Evolutionary conservation across 2,113 vertebrate genomes (phyloP).

Genomic region (Odontophorus gujanensis): DNA sequence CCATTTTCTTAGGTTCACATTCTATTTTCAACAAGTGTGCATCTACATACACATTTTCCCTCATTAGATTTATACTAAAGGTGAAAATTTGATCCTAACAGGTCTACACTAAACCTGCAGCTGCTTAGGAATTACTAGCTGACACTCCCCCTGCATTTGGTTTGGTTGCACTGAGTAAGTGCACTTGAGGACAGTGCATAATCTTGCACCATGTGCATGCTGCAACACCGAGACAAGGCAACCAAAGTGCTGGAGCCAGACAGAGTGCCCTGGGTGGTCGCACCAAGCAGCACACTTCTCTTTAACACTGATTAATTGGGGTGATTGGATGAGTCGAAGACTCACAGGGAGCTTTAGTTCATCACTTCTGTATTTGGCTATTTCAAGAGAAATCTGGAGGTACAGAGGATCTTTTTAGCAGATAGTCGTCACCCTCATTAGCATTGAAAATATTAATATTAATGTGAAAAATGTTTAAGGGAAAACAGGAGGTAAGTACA

Average conservation of each 20-base stretch:
- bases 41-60: not conserved
- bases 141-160: not conserved
- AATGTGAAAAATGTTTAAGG: slow-evolving; percentile 9
- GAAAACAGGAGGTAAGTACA: not conserved
- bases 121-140: not conserved
- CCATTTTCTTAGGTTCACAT: not conserved
- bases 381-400: not conserved
- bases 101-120: not conserved
- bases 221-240: not conserved
- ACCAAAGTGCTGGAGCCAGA: not conserved
- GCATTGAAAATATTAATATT: slow-evolving; percentile 13
- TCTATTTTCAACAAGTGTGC: not conserved
- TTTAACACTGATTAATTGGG: not conserved
- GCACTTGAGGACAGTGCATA: slow-evolving; percentile 11
- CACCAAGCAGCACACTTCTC: not conserved
- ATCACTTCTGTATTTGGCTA: not conserved
- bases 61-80: not conserved
- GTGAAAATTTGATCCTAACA: slow-evolving; percentile 9
- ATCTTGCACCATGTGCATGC: not conserved
- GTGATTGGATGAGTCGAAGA: not conserved
- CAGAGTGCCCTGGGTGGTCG: not conserved
- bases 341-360: not conserved
- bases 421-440: slow-evolving; percentile 15
- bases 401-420: not conserved
- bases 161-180: not conserved